These are phyloP conservation scores for Melanerpes aurifrons DNA, from an alignment of 2,113 vertebrate genomes.

Conservation along the genomic window DNA sequence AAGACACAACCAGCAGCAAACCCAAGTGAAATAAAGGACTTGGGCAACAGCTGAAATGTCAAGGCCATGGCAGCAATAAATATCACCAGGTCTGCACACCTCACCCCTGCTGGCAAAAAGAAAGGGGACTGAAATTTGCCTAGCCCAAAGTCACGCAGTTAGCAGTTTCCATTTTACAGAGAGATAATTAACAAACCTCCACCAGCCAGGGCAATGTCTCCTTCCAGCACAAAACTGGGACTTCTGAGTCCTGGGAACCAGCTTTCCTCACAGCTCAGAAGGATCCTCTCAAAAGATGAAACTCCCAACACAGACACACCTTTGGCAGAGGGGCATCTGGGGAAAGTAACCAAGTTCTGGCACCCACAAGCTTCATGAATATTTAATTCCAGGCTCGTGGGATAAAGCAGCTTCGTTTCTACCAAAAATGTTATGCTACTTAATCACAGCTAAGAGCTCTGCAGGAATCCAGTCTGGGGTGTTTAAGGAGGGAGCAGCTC, in stretches of 20 bases:
- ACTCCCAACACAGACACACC: neutral
- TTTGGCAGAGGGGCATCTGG: neutral
- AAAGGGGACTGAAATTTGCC: neutral
- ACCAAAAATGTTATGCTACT: accelerated
- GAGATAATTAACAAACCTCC: neutral
- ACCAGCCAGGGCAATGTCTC: neutral
- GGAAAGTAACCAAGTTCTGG: neutral
- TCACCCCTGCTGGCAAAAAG: neutral
- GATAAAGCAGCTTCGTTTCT: neutral
- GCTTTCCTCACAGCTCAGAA: neutral
- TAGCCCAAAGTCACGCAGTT: neutral
- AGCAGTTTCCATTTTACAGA: neutral
- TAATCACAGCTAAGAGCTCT: neutral
- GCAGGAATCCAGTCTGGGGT: neutral
- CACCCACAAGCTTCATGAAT: accelerated
- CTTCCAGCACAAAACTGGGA: neutral
- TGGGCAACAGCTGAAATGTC: neutral
- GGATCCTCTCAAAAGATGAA: accelerated
- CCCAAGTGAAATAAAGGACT: neutral
- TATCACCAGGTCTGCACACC: accelerated
- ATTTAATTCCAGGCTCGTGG: neutral
- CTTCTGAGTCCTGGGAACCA: neutral
- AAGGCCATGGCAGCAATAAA: neutral
- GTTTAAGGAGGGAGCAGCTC: neutral
- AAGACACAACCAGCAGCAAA: neutral